phyloP scores from a whole-genome alignment of 2,888 invertebrate genomes.

The Embidobia sp. region DNA sequence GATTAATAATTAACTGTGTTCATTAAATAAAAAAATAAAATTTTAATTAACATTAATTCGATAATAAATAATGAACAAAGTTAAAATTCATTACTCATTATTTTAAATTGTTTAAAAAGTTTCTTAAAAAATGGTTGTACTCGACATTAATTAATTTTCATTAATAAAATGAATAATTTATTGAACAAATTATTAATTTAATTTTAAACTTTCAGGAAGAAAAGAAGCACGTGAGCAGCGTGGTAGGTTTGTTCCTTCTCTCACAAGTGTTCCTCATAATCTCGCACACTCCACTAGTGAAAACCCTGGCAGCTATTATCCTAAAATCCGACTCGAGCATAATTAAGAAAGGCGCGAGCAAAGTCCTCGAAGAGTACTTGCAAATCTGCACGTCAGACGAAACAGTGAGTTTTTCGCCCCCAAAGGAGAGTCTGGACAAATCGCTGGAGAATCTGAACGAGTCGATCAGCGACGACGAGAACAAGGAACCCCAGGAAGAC shows the following conservation, averaged over 20 bases:
- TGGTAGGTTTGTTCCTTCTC: slow-evolving; percentile 94
- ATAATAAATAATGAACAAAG: no score
- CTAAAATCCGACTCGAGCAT: slow-evolving; percentile 90
- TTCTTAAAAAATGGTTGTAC: no score
- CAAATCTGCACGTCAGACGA: slow-evolving; percentile 79
- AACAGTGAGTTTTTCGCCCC: slow-evolving; percentile 86
- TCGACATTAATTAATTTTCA: no score
- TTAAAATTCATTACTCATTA: no score
- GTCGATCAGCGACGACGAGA: slow-evolving; percentile 55
- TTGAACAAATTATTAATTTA: slow-evolving; percentile 74
- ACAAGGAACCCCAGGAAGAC: slow-evolving; percentile 62
- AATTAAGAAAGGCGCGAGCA: slow-evolving; percentile 87
- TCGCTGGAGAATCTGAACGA: slow-evolving; percentile 84
- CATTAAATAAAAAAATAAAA: not conserved
- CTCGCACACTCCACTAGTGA: slow-evolving; percentile 94
- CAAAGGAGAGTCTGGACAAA: slow-evolving; percentile 89
- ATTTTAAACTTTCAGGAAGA: slow-evolving; percentile 73
- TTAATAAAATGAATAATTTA: no score
- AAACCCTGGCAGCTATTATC: slow-evolving; percentile 94
- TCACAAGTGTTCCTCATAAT: slow-evolving; percentile 98
- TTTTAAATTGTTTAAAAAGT: no score
- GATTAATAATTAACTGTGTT: not conserved
- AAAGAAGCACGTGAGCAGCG: slow-evolving; percentile 85
- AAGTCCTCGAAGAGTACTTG: slow-evolving; percentile 86
- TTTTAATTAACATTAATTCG: no score